phyloP scores from a whole-genome alignment of 2,888 invertebrate species.

The Matsumyia berberina region DNA sequence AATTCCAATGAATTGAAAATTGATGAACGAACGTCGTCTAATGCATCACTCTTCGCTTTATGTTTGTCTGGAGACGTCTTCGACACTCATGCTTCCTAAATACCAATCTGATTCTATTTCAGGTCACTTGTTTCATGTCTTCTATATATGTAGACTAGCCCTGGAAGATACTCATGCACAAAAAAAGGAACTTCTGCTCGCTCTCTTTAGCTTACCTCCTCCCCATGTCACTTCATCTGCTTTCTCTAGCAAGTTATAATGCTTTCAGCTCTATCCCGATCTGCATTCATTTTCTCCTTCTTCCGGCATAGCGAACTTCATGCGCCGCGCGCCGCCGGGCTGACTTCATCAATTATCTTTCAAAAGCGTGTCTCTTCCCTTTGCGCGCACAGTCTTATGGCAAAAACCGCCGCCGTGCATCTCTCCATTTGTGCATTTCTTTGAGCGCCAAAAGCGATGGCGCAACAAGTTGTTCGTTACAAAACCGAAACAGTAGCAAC shows the following conservation, averaged over 20 bases:
- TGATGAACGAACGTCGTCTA: too few relatives aligned
- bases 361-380: slow-evolving; percentile 50
- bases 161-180: too few relatives aligned
- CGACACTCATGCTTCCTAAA: too few relatives aligned
- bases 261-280: background rate
- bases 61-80: too few relatives aligned
- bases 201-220: background rate
- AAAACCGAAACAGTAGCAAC: slow-evolving; percentile 63
- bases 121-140: too few relatives aligned
- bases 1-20: too few relatives aligned
- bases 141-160: too few relatives aligned
- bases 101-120: too few relatives aligned
- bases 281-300: slow-evolving; percentile 4
- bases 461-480: slow-evolving; percentile 54
- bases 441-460: slow-evolving; percentile 36
- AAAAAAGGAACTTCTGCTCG: too few relatives aligned
- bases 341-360: slow-evolving; percentile 58
- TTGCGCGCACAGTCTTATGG: background rate
- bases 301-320: slow-evolving; percentile 22
- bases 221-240: background rate
- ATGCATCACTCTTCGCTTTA: too few relatives aligned
- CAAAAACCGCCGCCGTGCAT: slow-evolving; percentile 26
- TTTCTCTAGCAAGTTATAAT: background rate
- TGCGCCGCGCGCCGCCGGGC: background rate
- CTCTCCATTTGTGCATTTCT: slow-evolving; percentile 38